Conservation (phyloP, 2,797 vertebrate species). For the Synanceia verrucosa region DNA sequence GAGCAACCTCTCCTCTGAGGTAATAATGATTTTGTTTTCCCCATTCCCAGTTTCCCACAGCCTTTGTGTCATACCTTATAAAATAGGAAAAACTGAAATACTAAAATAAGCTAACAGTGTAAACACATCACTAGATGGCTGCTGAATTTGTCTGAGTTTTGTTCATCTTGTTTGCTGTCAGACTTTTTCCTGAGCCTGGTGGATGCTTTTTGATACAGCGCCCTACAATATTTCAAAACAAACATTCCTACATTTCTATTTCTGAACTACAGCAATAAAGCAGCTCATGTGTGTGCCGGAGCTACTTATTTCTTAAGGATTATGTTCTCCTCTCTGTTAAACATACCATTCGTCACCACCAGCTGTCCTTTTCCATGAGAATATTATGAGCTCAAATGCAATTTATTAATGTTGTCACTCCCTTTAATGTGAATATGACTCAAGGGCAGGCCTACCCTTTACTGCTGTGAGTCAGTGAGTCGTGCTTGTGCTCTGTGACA, state of each 20-base stretch:
- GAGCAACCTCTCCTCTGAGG: background rate
- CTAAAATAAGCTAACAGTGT: background rate
- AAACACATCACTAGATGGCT: slow-evolving; percentile 1
- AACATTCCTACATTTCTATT: background rate
- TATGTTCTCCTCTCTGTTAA: background rate
- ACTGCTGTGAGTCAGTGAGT: slow-evolving; percentile 37
- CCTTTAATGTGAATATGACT: slow-evolving; percentile 57
- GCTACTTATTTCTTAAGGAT: background rate
- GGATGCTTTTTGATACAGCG: background rate
- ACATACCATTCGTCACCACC: slow-evolving; percentile 11
- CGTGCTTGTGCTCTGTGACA: slow-evolving; percentile 26
- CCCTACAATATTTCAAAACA: background rate
- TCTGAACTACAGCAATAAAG: background rate
- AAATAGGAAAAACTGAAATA: slow-evolving; percentile 17
- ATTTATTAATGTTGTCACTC: slow-evolving; percentile 52
- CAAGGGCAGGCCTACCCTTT: slow-evolving; percentile 58
- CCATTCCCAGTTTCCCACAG: background rate
- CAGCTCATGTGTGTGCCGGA: background rate
- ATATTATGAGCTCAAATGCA: slow-evolving; percentile 24
- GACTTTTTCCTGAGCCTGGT: background rate
- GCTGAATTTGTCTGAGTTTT: background rate
- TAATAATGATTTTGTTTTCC: background rate
- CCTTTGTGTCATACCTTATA: slow-evolving; percentile 9
- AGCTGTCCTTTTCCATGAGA: slow-evolving; percentile 26
- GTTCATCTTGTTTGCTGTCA: background rate